Conservation (phyloP, 2,888 invertebrate species). For the Acheta domesticus region DNA sequence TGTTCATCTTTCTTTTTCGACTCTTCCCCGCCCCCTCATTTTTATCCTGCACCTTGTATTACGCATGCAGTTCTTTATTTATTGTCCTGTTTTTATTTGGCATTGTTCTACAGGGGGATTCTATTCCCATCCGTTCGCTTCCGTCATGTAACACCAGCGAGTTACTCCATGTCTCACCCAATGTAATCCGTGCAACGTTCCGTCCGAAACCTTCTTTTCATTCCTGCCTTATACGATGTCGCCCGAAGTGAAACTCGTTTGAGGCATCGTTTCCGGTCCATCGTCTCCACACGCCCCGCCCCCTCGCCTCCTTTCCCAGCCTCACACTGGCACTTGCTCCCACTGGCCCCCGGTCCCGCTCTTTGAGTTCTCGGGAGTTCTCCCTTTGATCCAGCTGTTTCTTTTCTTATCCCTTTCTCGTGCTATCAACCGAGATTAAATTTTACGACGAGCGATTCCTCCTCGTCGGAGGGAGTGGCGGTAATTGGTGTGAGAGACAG, state of each 20-base stretch:
- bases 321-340: background rate
- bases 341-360: background rate
- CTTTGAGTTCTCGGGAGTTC: background rate
- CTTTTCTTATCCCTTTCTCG: conserved; percentile 18
- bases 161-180: too few relatives aligned
- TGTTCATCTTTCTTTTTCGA: too few relatives aligned
- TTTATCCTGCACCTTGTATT: too few relatives aligned
- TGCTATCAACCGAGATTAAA: conserved; percentile 18
- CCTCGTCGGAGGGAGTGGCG: background rate
- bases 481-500: conserved; percentile 7
- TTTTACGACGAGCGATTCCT: conserved; percentile 2
- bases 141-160: too few relatives aligned
- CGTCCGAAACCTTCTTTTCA: conserved; percentile 3
- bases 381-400: background rate
- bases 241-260: background rate
- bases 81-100: too few relatives aligned
- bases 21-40: too few relatives aligned
- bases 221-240: background rate
- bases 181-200: background rate
- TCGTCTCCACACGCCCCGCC: background rate
- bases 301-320: too few relatives aligned
- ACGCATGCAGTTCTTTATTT: too few relatives aligned
- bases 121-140: too few relatives aligned
- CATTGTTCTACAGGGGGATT: too few relatives aligned
- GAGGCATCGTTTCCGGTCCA: background rate